Evolutionary conservation across 2,797 vertebrate species (phyloP).

Genomic region (Pseudochaenichthys georgianus): DNA sequence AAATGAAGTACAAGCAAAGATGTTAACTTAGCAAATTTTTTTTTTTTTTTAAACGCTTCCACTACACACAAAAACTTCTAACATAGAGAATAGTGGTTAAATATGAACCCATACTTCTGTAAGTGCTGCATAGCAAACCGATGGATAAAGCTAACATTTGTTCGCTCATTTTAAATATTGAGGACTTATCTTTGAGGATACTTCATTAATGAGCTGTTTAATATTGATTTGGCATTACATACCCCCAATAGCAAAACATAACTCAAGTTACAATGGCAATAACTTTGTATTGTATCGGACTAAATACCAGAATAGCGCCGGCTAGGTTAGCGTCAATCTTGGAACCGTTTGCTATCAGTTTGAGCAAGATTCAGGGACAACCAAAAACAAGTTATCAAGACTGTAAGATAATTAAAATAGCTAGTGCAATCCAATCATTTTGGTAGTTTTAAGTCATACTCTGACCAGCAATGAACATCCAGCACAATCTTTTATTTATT

Average conservation of each 20-base stretch:
- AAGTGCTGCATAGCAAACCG: neutral
- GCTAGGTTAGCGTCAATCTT: neutral
- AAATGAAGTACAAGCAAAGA: neutral
- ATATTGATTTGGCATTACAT: neutral
- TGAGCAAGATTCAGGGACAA: neutral
- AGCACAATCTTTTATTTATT: slow-evolving; percentile 2
- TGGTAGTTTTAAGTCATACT: neutral
- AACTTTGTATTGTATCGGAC: neutral
- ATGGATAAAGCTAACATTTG: neutral
- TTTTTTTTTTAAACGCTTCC: neutral
- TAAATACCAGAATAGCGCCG: neutral
- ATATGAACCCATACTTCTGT: neutral
- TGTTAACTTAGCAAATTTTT: neutral
- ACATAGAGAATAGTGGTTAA: neutral
- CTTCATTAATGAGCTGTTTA: neutral
- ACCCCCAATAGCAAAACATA: neutral
- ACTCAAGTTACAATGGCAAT: neutral
- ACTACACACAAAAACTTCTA: neutral
- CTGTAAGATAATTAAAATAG: neutral
- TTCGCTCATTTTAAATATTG: neutral
- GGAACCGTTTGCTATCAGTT: too few relatives aligned
- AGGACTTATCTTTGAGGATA: neutral
- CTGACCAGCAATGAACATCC: neutral
- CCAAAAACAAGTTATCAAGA: neutral
- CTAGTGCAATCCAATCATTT: neutral